phyloP scores from a whole-genome alignment of 2,888 invertebrate genomes.

The Taphrorychus bicolor region DNA sequence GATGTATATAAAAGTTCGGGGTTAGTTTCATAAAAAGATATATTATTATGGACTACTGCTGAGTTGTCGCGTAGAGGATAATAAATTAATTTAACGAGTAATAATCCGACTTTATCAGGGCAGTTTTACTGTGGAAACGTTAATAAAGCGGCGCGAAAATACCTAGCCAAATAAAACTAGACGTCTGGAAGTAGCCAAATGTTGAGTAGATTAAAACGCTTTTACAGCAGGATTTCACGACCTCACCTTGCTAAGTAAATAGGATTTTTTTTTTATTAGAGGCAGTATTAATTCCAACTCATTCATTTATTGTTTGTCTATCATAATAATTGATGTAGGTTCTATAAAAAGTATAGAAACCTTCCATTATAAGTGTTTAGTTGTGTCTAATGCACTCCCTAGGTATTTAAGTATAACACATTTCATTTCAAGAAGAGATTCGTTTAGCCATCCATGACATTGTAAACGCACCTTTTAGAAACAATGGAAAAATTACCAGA shows the following conservation, averaged over 20 bases:
- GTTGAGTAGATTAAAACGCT: not conserved
- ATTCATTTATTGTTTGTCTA: too few relatives aligned
- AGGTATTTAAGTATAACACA: too few relatives aligned
- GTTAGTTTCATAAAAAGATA: not conserved
- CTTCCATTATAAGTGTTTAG: too few relatives aligned
- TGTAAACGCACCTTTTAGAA: too few relatives aligned
- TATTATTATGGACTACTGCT: not conserved
- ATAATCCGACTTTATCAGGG: not conserved
- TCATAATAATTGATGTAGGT: too few relatives aligned
- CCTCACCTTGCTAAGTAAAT: not conserved
- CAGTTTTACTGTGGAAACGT: not conserved
- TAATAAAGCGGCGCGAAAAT: not conserved
- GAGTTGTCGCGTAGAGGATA: not conserved
- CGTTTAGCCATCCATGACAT: too few relatives aligned
- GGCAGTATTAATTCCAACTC: not conserved
- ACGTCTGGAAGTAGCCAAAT: not conserved
- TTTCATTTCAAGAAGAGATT: too few relatives aligned
- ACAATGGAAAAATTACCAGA: too few relatives aligned
- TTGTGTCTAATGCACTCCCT: too few relatives aligned
- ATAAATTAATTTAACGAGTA: not conserved
- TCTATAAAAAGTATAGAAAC: too few relatives aligned
- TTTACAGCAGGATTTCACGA: not conserved
- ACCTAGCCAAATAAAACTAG: not conserved
- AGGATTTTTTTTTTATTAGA: not conserved
- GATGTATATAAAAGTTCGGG: not conserved